These are phyloP conservation scores for Coleophora deauratella DNA, from an alignment of 2,888 invertebrate species.

Conservation along the genomic window DNA sequence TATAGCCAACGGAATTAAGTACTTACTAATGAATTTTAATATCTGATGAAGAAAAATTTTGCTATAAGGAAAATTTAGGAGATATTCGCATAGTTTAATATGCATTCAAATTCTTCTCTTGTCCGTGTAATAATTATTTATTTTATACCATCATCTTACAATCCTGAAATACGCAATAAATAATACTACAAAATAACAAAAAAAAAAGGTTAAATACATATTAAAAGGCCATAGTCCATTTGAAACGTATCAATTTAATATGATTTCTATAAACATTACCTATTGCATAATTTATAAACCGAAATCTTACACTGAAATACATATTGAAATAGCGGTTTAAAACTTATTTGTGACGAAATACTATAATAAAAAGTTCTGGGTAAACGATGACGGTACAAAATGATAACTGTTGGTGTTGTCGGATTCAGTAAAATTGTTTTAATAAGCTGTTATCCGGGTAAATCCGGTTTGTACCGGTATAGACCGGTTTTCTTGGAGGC, in stretches of 20 bases:
- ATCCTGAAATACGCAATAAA: slow-evolving; percentile 29
- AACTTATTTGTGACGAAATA: slow-evolving; percentile 31
- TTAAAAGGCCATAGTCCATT: slow-evolving; percentile 61
- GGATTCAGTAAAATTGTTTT: slow-evolving; percentile 8
- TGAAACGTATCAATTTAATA: slow-evolving; percentile 71
- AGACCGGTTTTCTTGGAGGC: slow-evolving; percentile 27
- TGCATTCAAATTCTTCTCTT: slow-evolving; percentile 28
- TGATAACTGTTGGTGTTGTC: slow-evolving; percentile 27
- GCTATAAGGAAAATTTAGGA: no score
- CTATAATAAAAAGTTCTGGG: slow-evolving; percentile 8
- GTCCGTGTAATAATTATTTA: slow-evolving; percentile 35
- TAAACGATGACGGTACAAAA: slow-evolving; percentile 42
- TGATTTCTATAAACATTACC: slow-evolving; percentile 67
- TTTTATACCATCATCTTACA: slow-evolving; percentile 41
- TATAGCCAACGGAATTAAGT: no score
- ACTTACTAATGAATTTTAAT: no score
- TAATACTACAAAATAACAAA: slow-evolving; percentile 17
- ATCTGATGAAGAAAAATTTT: no score
- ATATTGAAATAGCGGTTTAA: slow-evolving; percentile 30
- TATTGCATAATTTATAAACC: slow-evolving; percentile 62
- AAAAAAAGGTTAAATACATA: slow-evolving; percentile 36
- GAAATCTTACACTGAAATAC: slow-evolving; percentile 49
- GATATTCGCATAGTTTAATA: no score
- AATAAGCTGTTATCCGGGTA: slow-evolving; percentile 20
- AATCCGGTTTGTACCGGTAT: slow-evolving; percentile 8